Evolutionary conservation across 2,797 vertebrate genomes (phyloP), one percentile per base, ranked within the genome.

Genomic region (Podarcis lilfordi): DNA sequence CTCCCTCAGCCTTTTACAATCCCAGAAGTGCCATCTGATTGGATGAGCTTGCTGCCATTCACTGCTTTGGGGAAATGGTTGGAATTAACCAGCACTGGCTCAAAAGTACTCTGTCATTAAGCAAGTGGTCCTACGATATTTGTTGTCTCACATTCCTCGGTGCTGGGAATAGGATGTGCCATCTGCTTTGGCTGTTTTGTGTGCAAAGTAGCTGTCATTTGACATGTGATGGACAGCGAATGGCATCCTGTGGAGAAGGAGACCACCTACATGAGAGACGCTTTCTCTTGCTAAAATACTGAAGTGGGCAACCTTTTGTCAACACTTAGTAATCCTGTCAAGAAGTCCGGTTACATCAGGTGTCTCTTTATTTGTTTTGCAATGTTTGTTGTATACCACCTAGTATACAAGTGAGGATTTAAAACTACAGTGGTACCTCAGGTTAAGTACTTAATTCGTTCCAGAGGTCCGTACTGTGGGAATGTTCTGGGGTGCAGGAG

Each of bases 101-200:
- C 25, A 78, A 32, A 64, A 29, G 80, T 61, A 32, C 37, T 84
- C 50, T 85, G 15, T 82, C 59, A 69, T 50, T 35, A 50, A 75
- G 32, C 61, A 82, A 64, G 61, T 64, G 88, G 82, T 43, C 75
- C 19, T 32, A 25, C 35, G 75, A 78, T 84, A 85, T 35, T 88
- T 21, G 11, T 8, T 90, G 92, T 91, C 85, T 80, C 69, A 59
- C 23, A 23, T 93, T 90, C 85, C 80, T 50, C 32, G 90, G 78
- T 84, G 91, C 91, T 79, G 77, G 78, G 91, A 92, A 94, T 95
- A 86, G 77, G 89, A 86, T 82, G 61, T 92, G 91, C 92, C 92
- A 93, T 89, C 84, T 7, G 29, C 86, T 74, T 81, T 84, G 17
- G 37, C 77, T 89, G 76, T 84, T 91, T 84, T 64, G 61, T 91